These are phyloP conservation scores for Auanema freiburgensis DNA, from an alignment of 2,888 invertebrate species.

Conservation along the genomic window DNA sequence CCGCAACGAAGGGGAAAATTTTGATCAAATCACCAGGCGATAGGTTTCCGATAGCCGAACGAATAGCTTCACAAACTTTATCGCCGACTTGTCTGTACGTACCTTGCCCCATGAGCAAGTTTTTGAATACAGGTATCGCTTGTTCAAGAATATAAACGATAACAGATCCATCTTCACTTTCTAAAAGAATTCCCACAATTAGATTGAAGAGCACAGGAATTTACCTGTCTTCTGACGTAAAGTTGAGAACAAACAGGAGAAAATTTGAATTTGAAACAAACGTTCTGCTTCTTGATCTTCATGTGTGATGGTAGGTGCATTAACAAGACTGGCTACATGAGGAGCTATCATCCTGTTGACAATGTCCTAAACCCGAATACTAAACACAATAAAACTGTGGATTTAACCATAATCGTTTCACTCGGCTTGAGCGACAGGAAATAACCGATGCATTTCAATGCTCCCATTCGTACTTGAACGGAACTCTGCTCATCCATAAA, in stretches of 20 bases:
- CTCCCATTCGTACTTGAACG: slow-evolving; percentile 23
- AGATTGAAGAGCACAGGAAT: not conserved
- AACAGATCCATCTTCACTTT: slow-evolving; percentile 23
- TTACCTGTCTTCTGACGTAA: slow-evolving; percentile 14
- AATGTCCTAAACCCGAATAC: slow-evolving; percentile 13
- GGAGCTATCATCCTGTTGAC: slow-evolving; percentile 18
- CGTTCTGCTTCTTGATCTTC: slow-evolving; percentile 5
- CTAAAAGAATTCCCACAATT: not conserved
- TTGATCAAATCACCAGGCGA: slow-evolving; percentile 17
- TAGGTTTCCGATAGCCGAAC: slow-evolving; percentile 12
- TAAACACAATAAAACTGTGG: not conserved
- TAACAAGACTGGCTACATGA: slow-evolving; percentile 14
- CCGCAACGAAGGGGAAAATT: slow-evolving; percentile 34
- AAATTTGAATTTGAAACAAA: slow-evolving; percentile 36
- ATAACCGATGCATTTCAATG: slow-evolving; percentile 46
- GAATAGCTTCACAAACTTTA: slow-evolving; percentile 33
- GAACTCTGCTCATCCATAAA: slow-evolving; percentile 23
- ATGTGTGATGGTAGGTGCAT: not conserved
- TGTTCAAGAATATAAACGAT: slow-evolving; percentile 30
- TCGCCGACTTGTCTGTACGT: slow-evolving; percentile 13
- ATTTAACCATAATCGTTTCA: slow-evolving; percentile 33
- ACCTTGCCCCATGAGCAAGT: slow-evolving; percentile 16
- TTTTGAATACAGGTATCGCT: slow-evolving; percentile 33
- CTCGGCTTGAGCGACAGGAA: slow-evolving; percentile 31
- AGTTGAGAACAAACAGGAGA: slow-evolving; percentile 31